Evolutionary conservation across 1,140 invertebrate species (phyloP).

Genomic region (Drosophila bocqueti): DNA sequence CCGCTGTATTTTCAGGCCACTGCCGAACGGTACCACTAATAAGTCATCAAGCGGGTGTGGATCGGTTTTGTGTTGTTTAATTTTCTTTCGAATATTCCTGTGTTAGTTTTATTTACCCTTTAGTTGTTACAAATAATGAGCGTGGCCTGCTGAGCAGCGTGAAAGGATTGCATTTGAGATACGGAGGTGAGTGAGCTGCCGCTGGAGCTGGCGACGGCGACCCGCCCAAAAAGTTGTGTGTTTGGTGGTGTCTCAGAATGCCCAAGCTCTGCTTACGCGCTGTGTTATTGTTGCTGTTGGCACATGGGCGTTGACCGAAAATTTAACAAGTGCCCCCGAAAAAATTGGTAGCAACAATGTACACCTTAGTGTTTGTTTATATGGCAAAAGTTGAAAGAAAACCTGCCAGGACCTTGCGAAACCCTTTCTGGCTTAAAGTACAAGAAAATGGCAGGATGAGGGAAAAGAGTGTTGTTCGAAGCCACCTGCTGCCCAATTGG

Average conservation of each 20-base stretch:
- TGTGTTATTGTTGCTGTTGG: conserved; percentile 75
- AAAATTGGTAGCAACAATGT: neutral
- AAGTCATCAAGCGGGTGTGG: conserved; percentile 56
- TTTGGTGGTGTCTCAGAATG: conserved; percentile 56
- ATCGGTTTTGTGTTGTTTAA: conserved; percentile 54
- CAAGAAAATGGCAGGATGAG: conserved; percentile 3
- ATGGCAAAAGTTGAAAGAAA: neutral
- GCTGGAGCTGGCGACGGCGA: conserved; percentile 43
- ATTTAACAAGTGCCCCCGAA: conserved; percentile 18
- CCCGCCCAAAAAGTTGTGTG: conserved; percentile 68
- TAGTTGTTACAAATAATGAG: conserved; percentile 39
- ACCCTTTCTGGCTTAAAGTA: neutral
- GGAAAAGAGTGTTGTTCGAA: neutral
- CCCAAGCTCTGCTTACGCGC: conserved; percentile 66
- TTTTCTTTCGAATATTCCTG: conserved; percentile 45
- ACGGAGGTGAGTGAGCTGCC: conserved; percentile 21
- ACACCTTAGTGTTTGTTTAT: neutral
- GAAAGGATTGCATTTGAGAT: conserved; percentile 9
- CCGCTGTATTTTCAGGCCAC: neutral
- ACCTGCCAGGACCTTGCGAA: neutral
- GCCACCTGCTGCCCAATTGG: conserved; percentile 76
- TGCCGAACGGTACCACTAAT: conserved; percentile 16
- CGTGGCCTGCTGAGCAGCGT: conserved; percentile 16
- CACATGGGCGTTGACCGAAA: conserved; percentile 83
- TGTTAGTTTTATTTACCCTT: conserved; percentile 50